phyloP scores from a whole-genome alignment of 2,797 vertebrate species.

The Anabacerthia variegaticeps region DNA sequence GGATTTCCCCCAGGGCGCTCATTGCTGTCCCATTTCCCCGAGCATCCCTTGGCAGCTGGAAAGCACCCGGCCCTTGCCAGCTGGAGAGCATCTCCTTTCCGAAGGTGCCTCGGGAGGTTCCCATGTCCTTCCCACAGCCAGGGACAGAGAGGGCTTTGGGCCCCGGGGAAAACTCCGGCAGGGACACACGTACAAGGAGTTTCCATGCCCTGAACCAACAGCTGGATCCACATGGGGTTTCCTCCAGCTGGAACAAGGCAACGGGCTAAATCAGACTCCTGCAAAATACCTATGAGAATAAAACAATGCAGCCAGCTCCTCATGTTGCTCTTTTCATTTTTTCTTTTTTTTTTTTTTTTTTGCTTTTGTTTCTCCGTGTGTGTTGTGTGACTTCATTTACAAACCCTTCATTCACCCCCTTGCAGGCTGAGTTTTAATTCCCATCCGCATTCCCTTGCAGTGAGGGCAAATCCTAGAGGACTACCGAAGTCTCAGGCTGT shows the following conservation, averaged over 20 bases:
- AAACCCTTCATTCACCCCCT: background rate
- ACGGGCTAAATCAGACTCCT: background rate
- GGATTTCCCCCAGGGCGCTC: background rate
- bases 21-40: background rate
- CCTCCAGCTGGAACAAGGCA: background rate
- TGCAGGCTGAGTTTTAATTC: background rate
- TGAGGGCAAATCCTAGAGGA: background rate
- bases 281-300: conserved; percentile 25
- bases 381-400: background rate
- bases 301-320: background rate
- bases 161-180: background rate
- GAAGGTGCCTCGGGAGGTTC: background rate
- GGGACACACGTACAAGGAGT: background rate
- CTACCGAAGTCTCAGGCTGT: background rate
- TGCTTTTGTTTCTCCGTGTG: background rate
- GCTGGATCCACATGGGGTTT: conserved; percentile 23
- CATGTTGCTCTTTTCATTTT: background rate
- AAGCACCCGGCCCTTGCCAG: background rate
- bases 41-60: background rate
- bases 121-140: background rate
- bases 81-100: background rate
- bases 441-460: rapidly evolving
- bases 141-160: background rate
- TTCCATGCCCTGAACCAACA: conserved; percentile 25
- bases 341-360: background rate